phyloP scores from a whole-genome alignment of 2,888 invertebrate genomes.

The Chydorus sphaericus region DNA sequence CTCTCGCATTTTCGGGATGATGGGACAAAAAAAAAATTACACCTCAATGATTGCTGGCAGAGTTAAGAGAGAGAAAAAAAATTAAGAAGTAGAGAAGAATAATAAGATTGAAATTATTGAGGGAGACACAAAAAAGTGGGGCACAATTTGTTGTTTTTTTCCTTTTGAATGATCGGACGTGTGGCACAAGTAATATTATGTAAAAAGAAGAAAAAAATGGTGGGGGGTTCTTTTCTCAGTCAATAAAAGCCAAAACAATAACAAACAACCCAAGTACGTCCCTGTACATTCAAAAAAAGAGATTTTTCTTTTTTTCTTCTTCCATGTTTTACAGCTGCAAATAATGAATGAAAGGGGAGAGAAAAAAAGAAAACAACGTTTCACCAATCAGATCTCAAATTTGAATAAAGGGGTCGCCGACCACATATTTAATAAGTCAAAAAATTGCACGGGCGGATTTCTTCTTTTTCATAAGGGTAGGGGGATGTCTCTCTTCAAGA shows the following conservation, averaged over 20 bases:
- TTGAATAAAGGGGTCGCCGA: no score
- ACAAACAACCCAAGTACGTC: constrained; percentile 4
- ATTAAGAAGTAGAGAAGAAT: background rate
- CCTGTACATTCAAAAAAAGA: background rate
- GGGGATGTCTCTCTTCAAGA: no score
- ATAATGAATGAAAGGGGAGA: background rate
- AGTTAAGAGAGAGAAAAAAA: background rate
- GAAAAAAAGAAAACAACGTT: background rate
- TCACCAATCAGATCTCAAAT: no score
- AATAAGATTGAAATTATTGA: no score
- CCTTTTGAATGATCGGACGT: no score
- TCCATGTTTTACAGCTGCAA: background rate
- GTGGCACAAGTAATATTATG: no score
- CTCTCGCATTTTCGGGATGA: background rate
- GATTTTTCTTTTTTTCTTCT: constrained; percentile 2
- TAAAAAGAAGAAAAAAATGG: background rate
- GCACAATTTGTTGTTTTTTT: no score
- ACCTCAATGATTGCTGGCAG: background rate
- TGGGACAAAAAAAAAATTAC: background rate
- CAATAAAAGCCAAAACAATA: background rate
- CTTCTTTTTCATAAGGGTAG: no score
- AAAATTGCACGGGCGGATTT: no score
- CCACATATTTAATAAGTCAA: no score
- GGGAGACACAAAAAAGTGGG: no score
- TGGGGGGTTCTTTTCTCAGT: background rate